Conservation (phyloP, 1,140 invertebrate species). For the Drosophila parabipectinata region DNA sequence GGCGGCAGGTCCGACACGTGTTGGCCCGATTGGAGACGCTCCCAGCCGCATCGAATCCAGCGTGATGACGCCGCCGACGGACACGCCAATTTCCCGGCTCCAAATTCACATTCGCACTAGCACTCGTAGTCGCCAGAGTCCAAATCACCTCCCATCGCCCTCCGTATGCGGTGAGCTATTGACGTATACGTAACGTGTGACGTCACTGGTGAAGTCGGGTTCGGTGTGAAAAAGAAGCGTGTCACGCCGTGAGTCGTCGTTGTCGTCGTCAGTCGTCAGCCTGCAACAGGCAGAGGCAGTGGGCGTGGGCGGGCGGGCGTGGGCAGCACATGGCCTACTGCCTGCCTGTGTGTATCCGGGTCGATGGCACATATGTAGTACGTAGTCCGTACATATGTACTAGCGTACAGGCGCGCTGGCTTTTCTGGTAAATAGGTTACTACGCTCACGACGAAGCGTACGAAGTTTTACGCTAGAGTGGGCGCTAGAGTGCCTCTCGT, state of each 20-base stretch:
- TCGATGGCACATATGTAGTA: neutral
- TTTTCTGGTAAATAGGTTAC: slow-evolving; percentile 74
- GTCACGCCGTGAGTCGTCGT: slow-evolving; percentile 11
- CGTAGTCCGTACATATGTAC: neutral
- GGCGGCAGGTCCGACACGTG: slow-evolving; percentile 34
- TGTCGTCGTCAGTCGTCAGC: neutral
- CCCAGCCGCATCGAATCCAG: slow-evolving; percentile 41
- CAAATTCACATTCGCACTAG: slow-evolving; percentile 27
- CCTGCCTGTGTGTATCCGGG: neutral
- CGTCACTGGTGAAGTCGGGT: slow-evolving; percentile 30
- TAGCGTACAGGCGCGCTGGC: neutral
- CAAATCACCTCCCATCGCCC: neutral
- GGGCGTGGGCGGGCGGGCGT: slow-evolving; percentile 9
- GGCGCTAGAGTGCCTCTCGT: slow-evolving; percentile 11
- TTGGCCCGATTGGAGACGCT: slow-evolving; percentile 58
- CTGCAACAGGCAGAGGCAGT: slow-evolving; percentile 45
- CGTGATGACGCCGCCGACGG: slow-evolving; percentile 32
- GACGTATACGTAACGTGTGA: slow-evolving; percentile 56
- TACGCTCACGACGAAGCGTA: slow-evolving; percentile 56
- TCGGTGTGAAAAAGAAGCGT: slow-evolving; percentile 10
- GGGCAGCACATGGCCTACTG: slow-evolving; percentile 1
- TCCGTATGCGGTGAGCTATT: slow-evolving; percentile 12
- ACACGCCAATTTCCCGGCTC: slow-evolving; percentile 50
- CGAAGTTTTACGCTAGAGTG: slow-evolving; percentile 78
- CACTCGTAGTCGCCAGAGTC: neutral